Evolutionary conservation across 2,888 invertebrate species (phyloP).

Genomic region (Rosalia funebris): DNA sequence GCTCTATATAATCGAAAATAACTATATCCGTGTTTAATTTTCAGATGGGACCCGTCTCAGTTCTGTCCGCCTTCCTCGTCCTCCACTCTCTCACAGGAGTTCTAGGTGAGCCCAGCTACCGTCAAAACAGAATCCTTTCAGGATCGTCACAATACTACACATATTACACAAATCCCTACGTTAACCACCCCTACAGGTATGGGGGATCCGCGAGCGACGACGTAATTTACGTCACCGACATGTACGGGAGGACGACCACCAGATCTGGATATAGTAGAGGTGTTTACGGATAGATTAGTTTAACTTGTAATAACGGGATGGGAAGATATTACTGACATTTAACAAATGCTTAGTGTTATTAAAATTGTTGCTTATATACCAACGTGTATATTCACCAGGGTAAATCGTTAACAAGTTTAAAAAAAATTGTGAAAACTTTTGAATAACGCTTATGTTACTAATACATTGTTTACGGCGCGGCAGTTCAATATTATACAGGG

Average conservation of each 20-base stretch:
- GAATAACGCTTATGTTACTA: too few relatives aligned
- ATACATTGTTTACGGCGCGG: too few relatives aligned
- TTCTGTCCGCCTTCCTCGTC: conserved; percentile 32
- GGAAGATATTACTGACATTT: too few relatives aligned
- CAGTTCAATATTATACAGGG: too few relatives aligned
- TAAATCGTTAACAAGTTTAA: too few relatives aligned
- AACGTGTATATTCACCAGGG: too few relatives aligned
- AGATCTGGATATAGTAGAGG: conserved; percentile 46
- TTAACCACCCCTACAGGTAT: conserved; percentile 43
- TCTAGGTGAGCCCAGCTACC: conserved; percentile 53
- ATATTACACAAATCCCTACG: conserved; percentile 45
- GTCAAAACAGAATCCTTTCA: conserved; percentile 44
- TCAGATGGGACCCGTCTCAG: conserved; percentile 43
- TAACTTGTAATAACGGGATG: too few relatives aligned
- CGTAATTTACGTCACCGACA: conserved; percentile 59
- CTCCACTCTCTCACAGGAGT: conserved; percentile 30
- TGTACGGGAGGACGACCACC: conserved; percentile 57
- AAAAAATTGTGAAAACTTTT: too few relatives aligned
- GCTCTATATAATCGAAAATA: too few relatives aligned
- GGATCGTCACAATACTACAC: conserved; percentile 40
- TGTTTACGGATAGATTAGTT: conserved; percentile 26
- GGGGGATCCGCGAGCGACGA: conserved; percentile 24
- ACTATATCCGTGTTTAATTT: too few relatives aligned
- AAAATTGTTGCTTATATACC: too few relatives aligned
- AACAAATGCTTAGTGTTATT: too few relatives aligned